Evolutionary conservation across 1,140 invertebrate species (phyloP), one percentile per base, ranked within the genome.

Genomic region (Lithobius niger): DNA sequence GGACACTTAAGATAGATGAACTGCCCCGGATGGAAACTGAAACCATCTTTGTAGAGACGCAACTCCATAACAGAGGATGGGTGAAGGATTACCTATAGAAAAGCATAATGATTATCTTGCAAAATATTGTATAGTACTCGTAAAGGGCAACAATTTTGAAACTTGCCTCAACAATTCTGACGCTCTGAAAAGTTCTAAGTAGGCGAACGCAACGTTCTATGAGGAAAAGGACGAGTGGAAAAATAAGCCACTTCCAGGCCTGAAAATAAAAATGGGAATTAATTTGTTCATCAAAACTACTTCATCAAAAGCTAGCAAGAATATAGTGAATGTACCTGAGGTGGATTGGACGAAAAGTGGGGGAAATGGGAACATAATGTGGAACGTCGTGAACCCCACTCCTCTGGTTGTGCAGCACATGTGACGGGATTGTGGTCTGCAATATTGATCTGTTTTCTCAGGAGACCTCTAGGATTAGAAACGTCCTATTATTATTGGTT

Each of bases 1-100:
- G 55, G 45, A 22, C 58, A 59, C 24, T 59, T 51, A 25, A 59
- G 22, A 19, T 31, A 59, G 10, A 59, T 48, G 42, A 27, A 59
- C 28, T 56, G 49, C 21, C 57, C 36, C 25, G 26, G 25, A 22
- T 36, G 13, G 44, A 2, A 54, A 4, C 6, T 43, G 19, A 54
- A 54, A 27, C n/a, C 52, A n/a, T 10, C 19, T 57, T 57, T 50
- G 13, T 18, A 18, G 16, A 54, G 36, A 13, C 25, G 31, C 28
- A 57, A 25, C 3, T 4, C 21, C 13, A 57, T n/a, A n/a, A 57
- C 42, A 45, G 22, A 40, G 18, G 10, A 13, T 40, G 31, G 31
- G 18, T 40, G 31, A 10, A 13, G 10, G 10, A 40, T 40, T 40
- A 40, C 18, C 31, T 40, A 18, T 18, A 40, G 18, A 13, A 40